These are phyloP conservation scores for Capitella teleta DNA, from an alignment of 1,140 invertebrate genomes.

Conservation along the genomic window DNA sequence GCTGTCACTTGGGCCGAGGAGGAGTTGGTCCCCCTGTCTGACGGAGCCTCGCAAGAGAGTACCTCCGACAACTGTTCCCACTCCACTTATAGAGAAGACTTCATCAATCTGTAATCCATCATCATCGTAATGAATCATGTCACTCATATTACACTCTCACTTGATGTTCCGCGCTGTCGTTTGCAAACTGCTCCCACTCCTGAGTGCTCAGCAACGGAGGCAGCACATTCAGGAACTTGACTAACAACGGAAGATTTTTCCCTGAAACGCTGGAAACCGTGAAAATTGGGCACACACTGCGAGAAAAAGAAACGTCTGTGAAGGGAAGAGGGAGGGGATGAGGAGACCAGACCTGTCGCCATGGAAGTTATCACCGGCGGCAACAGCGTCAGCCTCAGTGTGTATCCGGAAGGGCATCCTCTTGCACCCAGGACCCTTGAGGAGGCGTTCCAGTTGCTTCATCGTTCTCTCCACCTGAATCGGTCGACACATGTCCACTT, in stretches of 20 bases:
- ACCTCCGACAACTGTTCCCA: conserved; percentile 93
- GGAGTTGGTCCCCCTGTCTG: conserved; percentile 65
- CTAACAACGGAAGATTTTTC: conserved; percentile 62
- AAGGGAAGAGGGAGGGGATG: too few species aligned
- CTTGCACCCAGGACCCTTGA: conserved; percentile 92
- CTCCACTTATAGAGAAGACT: conserved; percentile 92
- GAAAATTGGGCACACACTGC: conserved; percentile 62
- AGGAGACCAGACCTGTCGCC: conserved; percentile 5
- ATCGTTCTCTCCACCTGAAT: conserved; percentile 92
- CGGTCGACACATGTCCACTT: conserved; percentile 97
- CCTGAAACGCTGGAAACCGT: conserved; percentile 91
- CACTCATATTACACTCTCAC: conserved; percentile 16
- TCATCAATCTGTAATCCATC: conserved; percentile 82
- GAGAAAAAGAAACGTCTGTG: too few species aligned
- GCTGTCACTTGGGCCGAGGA: conserved; percentile 71
- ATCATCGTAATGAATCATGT: background rate
- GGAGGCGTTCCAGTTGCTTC: conserved; percentile 76
- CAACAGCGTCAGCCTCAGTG: conserved; percentile 80
- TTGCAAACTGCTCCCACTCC: conserved; percentile 60
- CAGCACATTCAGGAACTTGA: conserved; percentile 93
- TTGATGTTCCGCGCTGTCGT: conserved; percentile 45
- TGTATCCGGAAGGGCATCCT: conserved; percentile 97
- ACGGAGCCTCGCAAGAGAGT: conserved; percentile 76
- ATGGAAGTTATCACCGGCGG: conserved; percentile 8
- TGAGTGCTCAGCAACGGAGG: conserved; percentile 57